Conservation (phyloP, 2,888 invertebrate genomes). For the Penaeus monodon region DNA sequence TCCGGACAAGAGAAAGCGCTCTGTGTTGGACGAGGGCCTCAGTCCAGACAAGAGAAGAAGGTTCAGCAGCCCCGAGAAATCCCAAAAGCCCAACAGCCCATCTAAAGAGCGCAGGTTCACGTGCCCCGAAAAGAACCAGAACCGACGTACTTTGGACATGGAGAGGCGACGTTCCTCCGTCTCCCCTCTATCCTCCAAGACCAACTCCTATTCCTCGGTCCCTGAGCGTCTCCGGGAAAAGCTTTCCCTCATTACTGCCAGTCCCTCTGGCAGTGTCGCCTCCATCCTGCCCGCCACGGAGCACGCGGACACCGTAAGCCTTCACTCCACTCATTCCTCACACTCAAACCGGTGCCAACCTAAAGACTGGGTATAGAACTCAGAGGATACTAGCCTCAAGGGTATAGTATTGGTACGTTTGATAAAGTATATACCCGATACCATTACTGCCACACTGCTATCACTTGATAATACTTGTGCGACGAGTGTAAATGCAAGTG, state of each 20-base stretch:
- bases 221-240: constrained; percentile 60
- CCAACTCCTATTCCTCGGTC: constrained; percentile 58
- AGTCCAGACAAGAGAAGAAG: constrained; percentile 60
- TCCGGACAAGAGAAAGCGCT: constrained; percentile 64
- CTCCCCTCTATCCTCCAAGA: constrained; percentile 59
- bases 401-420: neutral
- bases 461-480: neutral
- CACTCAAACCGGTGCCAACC: constrained; percentile 48
- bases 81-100: constrained; percentile 39
- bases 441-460: no score
- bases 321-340: constrained; percentile 51
- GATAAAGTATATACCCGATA: no score
- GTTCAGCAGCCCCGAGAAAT: constrained; percentile 64
- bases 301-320: constrained; percentile 35
- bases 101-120: constrained; percentile 38
- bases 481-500: neutral
- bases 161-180: constrained; percentile 41
- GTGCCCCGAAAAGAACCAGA: constrained; percentile 27
- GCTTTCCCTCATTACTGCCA: constrained; percentile 63
- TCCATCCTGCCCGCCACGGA: constrained; percentile 58
- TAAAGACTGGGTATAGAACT: constrained; percentile 54
- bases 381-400: constrained; percentile 5
- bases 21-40: constrained; percentile 60
- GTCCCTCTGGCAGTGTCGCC: constrained; percentile 61
- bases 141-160: constrained; percentile 22